Evolutionary conservation across 2,888 invertebrate species (phyloP).

Genomic region (Leptinotarsa juncta): DNA sequence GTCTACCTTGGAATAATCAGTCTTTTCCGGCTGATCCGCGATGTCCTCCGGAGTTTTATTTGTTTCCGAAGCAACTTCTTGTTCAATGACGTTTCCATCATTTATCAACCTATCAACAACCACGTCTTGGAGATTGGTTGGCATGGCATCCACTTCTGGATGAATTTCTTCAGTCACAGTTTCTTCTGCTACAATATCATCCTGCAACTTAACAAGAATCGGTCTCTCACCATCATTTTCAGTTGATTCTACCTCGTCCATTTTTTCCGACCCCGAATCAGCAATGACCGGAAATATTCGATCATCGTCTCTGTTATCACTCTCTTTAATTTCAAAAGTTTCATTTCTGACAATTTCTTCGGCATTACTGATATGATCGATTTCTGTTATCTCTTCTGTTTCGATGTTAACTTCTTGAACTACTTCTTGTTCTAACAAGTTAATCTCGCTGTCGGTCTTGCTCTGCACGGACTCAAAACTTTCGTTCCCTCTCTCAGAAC

Average conservation of each 20-base stretch:
- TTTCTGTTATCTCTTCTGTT: not conserved
- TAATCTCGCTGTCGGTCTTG: not conserved
- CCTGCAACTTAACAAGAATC: not conserved
- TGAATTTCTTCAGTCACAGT: not conserved
- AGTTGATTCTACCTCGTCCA: not conserved
- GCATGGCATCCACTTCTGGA: conserved; percentile 5
- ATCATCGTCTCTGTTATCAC: not conserved
- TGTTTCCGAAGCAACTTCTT: not conserved
- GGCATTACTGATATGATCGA: not conserved
- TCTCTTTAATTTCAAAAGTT: not conserved
- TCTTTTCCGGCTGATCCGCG: not conserved
- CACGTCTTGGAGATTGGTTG: not conserved
- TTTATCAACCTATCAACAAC: not conserved
- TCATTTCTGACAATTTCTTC: not conserved
- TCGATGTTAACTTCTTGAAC: not conserved
- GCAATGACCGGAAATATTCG: no score
- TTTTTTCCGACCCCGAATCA: no score
- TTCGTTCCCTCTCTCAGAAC: not conserved
- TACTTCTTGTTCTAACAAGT: conserved; percentile 8
- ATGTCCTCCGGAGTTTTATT: not conserved
- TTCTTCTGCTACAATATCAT: not conserved
- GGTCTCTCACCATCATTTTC: not conserved
- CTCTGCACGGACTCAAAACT: not conserved
- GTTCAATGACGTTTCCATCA: not conserved
- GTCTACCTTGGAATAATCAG: conserved; percentile 21